Percentiles rank a stretch among this genome's conserved stretches.
Conservation (phyloP, 2,797 vertebrate genomes). For the Cebuella pygmaea region DNA sequence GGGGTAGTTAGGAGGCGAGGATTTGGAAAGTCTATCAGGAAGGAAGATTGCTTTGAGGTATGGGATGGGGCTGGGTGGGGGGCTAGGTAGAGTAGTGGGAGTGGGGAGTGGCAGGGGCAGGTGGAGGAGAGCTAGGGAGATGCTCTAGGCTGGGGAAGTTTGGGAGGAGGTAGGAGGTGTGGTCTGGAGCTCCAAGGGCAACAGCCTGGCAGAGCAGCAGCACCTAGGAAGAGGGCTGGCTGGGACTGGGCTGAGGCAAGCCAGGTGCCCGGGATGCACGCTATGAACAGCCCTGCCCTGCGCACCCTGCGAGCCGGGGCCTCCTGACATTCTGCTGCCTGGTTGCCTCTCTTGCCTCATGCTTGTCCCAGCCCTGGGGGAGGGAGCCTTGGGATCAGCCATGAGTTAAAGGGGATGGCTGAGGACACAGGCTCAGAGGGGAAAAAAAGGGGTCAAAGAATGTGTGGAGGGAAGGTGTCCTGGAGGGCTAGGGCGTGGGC, state of each 20-base stretch:
- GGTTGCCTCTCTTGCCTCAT: neutral
- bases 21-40: neutral
- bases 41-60: neutral
- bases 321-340: neutral
- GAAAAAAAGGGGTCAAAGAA: neutral
- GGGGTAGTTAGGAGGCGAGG: fast-evolving
- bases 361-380: fast-evolving
- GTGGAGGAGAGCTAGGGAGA: neutral
- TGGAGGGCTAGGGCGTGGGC: neutral
- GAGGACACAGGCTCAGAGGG: neutral
- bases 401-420: neutral
- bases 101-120: no score
- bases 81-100: neutral
- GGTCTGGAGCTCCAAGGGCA: neutral
- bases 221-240: neutral
- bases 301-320: fast-evolving
- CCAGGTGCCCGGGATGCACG: neutral
- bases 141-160: neutral
- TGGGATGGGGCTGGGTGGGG: neutral
- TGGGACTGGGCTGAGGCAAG: neutral
- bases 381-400: neutral
- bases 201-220: neutral
- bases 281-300: fast-evolving
- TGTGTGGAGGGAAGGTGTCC: neutral
- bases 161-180: neutral